A percentile compares a stretch with the other conserved stretches of the same genome.
Conservation (phyloP, 2,113 vertebrate genomes). For the Tinamus guttatus region DNA sequence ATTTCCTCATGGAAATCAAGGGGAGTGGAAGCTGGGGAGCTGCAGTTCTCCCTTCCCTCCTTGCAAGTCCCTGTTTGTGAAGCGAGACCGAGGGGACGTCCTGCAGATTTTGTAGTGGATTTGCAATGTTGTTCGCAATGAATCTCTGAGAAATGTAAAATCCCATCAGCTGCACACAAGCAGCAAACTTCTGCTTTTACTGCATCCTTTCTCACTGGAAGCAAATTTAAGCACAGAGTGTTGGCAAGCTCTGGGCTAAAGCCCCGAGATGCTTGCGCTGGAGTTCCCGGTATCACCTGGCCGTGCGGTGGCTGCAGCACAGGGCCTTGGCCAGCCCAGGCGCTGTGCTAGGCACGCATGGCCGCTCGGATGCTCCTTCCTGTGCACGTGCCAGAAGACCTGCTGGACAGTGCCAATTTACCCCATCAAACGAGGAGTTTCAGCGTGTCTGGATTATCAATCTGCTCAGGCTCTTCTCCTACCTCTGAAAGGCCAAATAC, state of each 20-base stretch:
- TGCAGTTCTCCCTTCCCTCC: background rate
- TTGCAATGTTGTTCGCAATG: background rate
- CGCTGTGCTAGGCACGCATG: background rate
- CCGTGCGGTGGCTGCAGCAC: background rate
- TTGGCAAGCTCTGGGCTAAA: background rate
- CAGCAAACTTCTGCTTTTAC: background rate
- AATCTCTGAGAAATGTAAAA: background rate
- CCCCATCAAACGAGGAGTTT: background rate
- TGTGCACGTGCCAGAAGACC: fast-evolving
- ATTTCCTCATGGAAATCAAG: background rate
- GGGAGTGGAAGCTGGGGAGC: background rate
- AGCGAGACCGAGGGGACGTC: background rate
- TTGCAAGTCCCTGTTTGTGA: background rate
- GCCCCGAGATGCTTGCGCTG: background rate
- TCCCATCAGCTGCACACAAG: background rate
- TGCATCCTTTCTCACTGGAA: background rate
- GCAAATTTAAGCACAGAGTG: background rate
- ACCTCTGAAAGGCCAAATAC: background rate
- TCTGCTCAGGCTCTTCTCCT: background rate
- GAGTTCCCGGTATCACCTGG: background rate
- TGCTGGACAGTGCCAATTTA: background rate
- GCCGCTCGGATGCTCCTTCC: background rate
- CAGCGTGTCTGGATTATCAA: background rate
- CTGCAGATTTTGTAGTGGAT: background rate
- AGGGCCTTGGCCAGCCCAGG: no score